Conservation (phyloP, 2,113 vertebrate genomes). For the Pogona vitticeps region DNA sequence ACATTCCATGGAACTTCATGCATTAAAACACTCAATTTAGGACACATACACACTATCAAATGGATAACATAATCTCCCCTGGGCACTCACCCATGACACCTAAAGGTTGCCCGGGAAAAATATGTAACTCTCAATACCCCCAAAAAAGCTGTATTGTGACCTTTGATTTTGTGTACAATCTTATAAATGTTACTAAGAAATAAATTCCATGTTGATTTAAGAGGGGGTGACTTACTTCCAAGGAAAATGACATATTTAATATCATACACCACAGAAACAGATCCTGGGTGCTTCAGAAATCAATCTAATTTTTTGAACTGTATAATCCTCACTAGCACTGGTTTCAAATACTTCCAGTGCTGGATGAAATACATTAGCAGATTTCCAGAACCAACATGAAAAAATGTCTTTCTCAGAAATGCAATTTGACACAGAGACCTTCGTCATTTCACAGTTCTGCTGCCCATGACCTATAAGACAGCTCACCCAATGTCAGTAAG, state of each 20-base stretch:
- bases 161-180: neutral
- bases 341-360: neutral
- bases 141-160: too few relatives aligned
- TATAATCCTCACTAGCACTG: neutral
- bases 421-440: neutral
- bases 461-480: neutral
- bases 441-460: neutral
- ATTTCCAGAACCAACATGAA: neutral
- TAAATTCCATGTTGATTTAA: neutral
- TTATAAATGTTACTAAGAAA: neutral
- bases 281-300: neutral
- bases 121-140: too few relatives aligned
- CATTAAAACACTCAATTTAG: neutral
- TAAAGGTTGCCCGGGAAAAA: neutral
- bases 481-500: conserved; percentile 94
- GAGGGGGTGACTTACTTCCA: neutral
- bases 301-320: neutral
- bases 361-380: neutral
- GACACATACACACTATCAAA: neutral
- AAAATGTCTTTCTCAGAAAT: neutral
- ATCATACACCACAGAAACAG: neutral
- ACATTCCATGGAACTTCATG: neutral
- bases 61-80: neutral
- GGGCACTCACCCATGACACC: neutral
- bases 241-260: neutral